Evolutionary conservation across 2,113 vertebrate species (phyloP).

Genomic region (Ophiodon elongatus): DNA sequence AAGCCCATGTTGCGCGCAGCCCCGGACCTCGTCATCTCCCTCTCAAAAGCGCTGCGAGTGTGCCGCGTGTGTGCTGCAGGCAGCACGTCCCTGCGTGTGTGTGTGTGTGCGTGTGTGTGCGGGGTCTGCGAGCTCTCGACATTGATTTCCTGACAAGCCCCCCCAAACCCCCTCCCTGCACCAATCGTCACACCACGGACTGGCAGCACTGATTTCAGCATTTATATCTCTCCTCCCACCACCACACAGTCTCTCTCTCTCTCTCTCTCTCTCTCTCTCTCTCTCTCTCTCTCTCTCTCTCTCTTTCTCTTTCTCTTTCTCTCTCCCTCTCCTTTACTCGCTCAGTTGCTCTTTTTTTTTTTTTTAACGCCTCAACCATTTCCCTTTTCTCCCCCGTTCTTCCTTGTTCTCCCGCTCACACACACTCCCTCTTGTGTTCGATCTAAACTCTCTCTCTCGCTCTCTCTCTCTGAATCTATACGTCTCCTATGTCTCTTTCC

Average conservation of each 20-base stretch:
- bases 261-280: slow-evolving; percentile 2
- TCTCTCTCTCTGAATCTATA: slow-evolving; percentile 33
- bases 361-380: slow-evolving; percentile 17
- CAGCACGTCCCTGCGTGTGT: neutral
- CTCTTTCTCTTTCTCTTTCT: neutral
- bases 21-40: slow-evolving; percentile 77
- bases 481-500: slow-evolving; percentile 39
- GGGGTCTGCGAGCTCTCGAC: slow-evolving; percentile 62
- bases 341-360: slow-evolving; percentile 21
- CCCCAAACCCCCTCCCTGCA: slow-evolving; percentile 17
- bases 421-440: slow-evolving; percentile 16
- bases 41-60: slow-evolving; percentile 57
- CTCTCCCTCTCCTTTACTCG: neutral
- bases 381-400: slow-evolving; percentile 10
- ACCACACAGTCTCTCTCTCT: slow-evolving; percentile 20
- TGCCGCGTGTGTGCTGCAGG: slow-evolving; percentile 25
- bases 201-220: slow-evolving; percentile 71
- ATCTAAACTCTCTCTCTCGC: slow-evolving; percentile 33
- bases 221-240: slow-evolving; percentile 62
- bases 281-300: neutral
- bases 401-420: neutral
- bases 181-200: slow-evolving; percentile 60
- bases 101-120: slow-evolving; percentile 37
- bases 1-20: slow-evolving; percentile 79
- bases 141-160: slow-evolving; percentile 82